A percentile compares a stretch with the other conserved stretches of the same genome.
Evolutionary conservation across 2,797 vertebrate genomes (phyloP).

Genomic region (Urosaurus nigricauda): DNA sequence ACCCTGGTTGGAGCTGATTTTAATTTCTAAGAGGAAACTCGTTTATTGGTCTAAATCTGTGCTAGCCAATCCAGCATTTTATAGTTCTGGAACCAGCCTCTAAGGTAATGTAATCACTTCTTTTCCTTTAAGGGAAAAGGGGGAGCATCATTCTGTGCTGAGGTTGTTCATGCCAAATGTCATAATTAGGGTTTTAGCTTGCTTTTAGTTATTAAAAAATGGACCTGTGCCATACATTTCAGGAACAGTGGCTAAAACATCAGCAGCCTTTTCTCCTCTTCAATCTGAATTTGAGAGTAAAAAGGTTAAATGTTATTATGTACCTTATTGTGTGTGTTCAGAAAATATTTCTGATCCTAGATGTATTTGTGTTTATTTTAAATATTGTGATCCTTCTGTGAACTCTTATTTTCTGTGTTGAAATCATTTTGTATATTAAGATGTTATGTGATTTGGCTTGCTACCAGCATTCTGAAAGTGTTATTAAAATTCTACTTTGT

Average conservation of each 20-base stretch:
- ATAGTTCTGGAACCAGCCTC: constrained; percentile 40
- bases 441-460: constrained; percentile 74
- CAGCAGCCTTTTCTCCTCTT: constrained; percentile 57
- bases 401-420: constrained; percentile 71
- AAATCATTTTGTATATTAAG: constrained; percentile 70
- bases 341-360: constrained; percentile 57
- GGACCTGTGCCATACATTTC: constrained; percentile 32
- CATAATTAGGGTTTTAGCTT: constrained; percentile 48
- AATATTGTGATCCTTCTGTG: constrained; percentile 53
- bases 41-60: constrained; percentile 45
- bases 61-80: background rate
- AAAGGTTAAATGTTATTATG: constrained; percentile 60
- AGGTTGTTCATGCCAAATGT: constrained; percentile 36
- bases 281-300: constrained; percentile 66
- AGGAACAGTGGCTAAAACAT: constrained; percentile 58
- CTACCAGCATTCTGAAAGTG: constrained; percentile 77
- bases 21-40: constrained; percentile 45
- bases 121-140: constrained; percentile 51
- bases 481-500: constrained; percentile 74
- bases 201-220: constrained; percentile 50
- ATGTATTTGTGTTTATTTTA: constrained; percentile 46
- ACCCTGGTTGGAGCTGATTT: constrained; percentile 46
- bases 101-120: constrained; percentile 50
- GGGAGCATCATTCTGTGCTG: constrained; percentile 30
- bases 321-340: constrained; percentile 60